phyloP scores from a whole-genome alignment of 2,797 vertebrate species.

The Oreonectes daqikongensis region DNA sequence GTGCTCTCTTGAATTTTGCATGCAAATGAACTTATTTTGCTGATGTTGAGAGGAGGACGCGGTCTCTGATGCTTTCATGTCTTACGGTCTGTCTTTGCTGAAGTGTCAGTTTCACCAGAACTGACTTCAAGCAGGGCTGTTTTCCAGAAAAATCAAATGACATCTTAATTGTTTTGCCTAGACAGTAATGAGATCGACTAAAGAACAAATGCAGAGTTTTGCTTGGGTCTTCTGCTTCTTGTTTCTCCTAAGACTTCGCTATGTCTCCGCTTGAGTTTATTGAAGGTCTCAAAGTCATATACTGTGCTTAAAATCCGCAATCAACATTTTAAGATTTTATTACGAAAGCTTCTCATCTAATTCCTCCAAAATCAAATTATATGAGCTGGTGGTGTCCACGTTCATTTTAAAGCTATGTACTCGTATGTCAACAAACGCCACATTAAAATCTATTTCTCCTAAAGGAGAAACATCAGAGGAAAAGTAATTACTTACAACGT shows the following conservation, averaged over 20 bases:
- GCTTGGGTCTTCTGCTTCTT: neutral
- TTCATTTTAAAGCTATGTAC: neutral
- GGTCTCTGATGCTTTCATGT: slow-evolving; percentile 1
- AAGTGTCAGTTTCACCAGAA: slow-evolving; percentile 2
- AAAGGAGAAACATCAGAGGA: neutral
- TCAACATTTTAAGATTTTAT: neutral
- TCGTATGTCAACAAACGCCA: neutral
- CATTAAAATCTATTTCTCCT: neutral
- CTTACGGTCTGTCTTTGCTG: slow-evolving; percentile 20
- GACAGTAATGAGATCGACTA: neutral
- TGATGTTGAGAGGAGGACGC: slow-evolving; percentile 39
- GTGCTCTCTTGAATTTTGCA: slow-evolving; percentile 45
- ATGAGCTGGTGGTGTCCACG: neutral
- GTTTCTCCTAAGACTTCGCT: neutral
- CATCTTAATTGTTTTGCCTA: neutral
- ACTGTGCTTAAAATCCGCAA: neutral
- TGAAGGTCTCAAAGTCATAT: neutral
- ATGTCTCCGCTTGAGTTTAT: neutral
- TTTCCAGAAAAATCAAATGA: neutral
- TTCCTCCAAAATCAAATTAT: neutral
- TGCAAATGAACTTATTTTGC: slow-evolving; percentile 49
- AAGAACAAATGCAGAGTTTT: too few species aligned
- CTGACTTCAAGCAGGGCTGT: neutral
- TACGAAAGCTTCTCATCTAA: neutral
- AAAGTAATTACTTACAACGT: neutral